Base-by-base conservation (phyloP, 2,888 invertebrate species). In the Punctoribates punctum region DNA sequence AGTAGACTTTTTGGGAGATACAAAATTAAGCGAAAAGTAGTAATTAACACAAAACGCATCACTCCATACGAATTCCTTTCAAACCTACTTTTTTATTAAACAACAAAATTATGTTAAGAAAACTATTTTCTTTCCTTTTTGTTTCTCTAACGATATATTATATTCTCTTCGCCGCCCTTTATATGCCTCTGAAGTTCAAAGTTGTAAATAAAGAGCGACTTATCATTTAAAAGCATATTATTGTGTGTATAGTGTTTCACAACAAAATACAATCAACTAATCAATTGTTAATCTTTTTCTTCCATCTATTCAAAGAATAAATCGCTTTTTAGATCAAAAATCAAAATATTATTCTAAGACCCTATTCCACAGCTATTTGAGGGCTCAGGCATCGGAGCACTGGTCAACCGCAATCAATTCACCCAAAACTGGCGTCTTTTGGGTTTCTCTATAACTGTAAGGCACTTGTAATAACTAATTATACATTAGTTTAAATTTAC, bases 361-460 rank as follows among this genome's bases (percentile, higher is more conserved):
- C 51, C 23, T 5, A 15, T 60, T 29, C 13, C 3, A 60, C 8
- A 8, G 4, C 34, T 34, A 38, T 11, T 27, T 17, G 23, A 11
- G 29, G 15, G 29, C 29, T 27, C 29, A 42, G 42, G 8, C 11
- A 42, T 42, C 13, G 42, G 8, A 42, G 42, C 42, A 9, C 42
- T 60, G 60, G 60, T 60, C 60, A 67, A 72, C 72, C 72, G 20
- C 72, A 72, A 72, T 72, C 48, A 46, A 46, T 15, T 72, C 9
- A 72, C n/a, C 72, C 11, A 72, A 72, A 48, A n/a, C 15, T 72
- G 72, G 72, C 72, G 72, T 72, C 72, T 25, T 38, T 67, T 15
- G 3, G 20, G 2, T 11, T 20, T 15, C 11, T 48, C 25, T 11
- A 3, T 23, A 46, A 72, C 72, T 72, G 48, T 48, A 72, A 27